Evolutionary conservation across 2,113 vertebrate species (phyloP).

Genomic region (Crotalus viridis): DNA sequence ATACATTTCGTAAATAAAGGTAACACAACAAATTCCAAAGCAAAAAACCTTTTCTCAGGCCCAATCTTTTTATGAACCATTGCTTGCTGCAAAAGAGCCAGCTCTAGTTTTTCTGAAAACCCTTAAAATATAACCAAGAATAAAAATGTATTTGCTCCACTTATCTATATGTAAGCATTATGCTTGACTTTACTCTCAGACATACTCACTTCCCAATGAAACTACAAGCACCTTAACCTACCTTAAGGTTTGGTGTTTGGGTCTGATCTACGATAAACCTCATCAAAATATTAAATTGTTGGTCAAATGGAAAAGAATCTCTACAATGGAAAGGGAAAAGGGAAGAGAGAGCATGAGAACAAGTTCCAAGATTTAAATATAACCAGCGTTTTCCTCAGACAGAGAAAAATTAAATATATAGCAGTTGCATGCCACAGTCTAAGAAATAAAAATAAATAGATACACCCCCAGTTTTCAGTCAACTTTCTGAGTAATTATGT

Average conservation of each 20-base stretch:
- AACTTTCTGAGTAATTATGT: background rate
- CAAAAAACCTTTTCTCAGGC: background rate
- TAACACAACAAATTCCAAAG: background rate
- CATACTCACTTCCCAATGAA: background rate
- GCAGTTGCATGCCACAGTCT: background rate
- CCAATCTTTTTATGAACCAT: background rate
- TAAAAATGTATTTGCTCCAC: background rate
- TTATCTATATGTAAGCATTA: background rate
- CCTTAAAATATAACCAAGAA: background rate
- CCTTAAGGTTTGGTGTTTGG: constrained; percentile 98
- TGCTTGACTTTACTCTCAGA: background rate
- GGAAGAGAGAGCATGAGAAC: constrained; percentile 16
- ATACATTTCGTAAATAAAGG: background rate
- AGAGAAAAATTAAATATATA: background rate
- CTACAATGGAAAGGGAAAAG: constrained; percentile 66
- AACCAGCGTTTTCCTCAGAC: background rate
- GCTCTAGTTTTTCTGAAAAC: background rate
- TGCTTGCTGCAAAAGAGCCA: background rate
- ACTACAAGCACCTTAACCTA: constrained; percentile 58
- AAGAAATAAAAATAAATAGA: background rate
- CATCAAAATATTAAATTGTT: constrained; percentile 99
- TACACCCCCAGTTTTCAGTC: background rate
- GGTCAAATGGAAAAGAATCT: constrained; percentile 97
- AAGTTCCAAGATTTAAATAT: background rate
- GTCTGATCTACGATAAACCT: constrained; percentile 99